These are phyloP conservation scores for Cinclus cinclus DNA, from an alignment of 2,113 vertebrate genomes.

Conservation along the genomic window DNA sequence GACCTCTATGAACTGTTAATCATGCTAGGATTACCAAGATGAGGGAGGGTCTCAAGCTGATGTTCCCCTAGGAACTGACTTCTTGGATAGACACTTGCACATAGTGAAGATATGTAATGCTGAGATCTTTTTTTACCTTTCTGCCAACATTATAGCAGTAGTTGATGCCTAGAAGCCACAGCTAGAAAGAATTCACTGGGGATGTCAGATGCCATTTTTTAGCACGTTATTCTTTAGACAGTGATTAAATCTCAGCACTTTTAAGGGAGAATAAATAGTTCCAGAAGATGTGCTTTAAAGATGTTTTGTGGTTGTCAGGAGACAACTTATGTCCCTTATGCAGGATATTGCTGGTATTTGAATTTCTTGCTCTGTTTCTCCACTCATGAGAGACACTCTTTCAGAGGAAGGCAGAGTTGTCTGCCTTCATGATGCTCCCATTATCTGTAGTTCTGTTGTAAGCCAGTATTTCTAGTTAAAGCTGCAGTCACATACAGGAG, in stretches of 20 bases:
- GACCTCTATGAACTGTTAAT: not conserved
- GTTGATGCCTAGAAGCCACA: not conserved
- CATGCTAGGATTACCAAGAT: not conserved
- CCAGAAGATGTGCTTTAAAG: not conserved
- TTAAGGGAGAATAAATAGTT: not conserved
- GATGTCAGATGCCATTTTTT: not conserved
- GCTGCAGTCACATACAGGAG: not conserved
- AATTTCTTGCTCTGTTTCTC: not conserved
- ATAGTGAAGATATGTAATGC: not conserved
- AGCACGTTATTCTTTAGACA: not conserved
- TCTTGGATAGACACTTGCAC: not conserved
- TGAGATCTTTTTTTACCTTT: not conserved
- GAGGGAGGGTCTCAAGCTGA: not conserved
- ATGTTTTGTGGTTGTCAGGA: not conserved
- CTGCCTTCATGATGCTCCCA: not conserved
- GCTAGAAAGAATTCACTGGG: not conserved
- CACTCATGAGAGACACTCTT: not conserved
- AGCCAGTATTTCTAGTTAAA: not conserved
- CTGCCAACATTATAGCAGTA: not conserved
- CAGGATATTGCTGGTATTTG: not conserved
- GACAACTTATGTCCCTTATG: not conserved
- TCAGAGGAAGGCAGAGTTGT: not conserved
- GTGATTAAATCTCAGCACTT: not conserved
- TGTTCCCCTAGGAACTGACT: not conserved
- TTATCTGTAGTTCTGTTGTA: not conserved